Base-by-base conservation (phyloP, 1,140 invertebrate genomes). In the Scylla paramamosain region DNA sequence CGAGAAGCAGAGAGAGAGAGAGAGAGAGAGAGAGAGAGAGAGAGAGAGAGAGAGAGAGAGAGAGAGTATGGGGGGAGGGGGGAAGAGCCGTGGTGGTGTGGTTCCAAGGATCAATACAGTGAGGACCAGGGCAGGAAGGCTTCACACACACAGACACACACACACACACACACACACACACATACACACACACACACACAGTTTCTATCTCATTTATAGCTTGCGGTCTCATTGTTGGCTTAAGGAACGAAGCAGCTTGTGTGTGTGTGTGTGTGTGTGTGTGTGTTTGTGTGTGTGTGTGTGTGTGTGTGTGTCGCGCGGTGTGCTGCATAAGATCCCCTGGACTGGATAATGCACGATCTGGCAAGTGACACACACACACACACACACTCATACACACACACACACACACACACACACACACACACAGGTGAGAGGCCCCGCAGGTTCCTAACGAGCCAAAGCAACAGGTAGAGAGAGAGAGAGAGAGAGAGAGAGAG, bases 151-250 rank as follows among this genome's bases (percentile, higher is more conserved):
- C 28, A 88, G 12, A 31, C 86, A 88, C 28, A 88, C 28, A 88
- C 86, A 31, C 86, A 83, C 39, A 92, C 91, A 82, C 59, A 92
- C 91, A 92, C 48, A 92, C 39, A 92, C 20, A 92, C 91, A 92
- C 48, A 82, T 1, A 92, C 91, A 92, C 48, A 31, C 86, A 88
- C 86, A 91, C 90, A 92, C 91, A 92, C 91, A 82, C 59, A 4
- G 45, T 46, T 32, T 7, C 16, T 45, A 45, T 88, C 45, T 20
- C 28, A 45, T 46, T 88, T n/a, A 32, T 88, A 45, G n/a, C 31
- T 46, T 32, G 32, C 86, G 4, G 67, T 77, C 52, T 25, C 67
- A n/a, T 77, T 77, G 16, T 77, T 77, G 25, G 67, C n/a, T 77
- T n/a, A 77, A 77, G 67, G 20, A n/a, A 8, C 52, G 67, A n/a